These are phyloP conservation scores for Ephestia elutella DNA, from an alignment of 1,140 invertebrate genomes.

Conservation along the genomic window DNA sequence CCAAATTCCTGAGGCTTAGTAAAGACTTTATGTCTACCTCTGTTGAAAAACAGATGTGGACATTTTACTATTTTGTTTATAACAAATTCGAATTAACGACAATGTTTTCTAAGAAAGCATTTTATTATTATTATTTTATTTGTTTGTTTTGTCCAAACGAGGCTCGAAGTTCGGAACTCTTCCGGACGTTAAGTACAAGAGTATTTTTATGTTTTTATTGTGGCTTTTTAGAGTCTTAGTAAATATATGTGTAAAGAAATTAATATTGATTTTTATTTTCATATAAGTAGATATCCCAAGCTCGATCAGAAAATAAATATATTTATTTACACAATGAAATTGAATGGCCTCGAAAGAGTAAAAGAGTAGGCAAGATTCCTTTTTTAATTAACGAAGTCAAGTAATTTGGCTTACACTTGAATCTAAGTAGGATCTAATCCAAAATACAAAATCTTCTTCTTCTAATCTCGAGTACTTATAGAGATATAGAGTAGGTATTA, in stretches of 20 bases:
- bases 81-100: neutral
- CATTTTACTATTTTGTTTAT: slow-evolving; percentile 2
- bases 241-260: neutral
- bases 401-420: too few species aligned
- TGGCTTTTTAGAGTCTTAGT: neutral
- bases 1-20: neutral
- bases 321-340: too few species aligned
- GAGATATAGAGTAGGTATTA: too few species aligned
- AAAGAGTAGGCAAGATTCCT: too few species aligned
- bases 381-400: too few species aligned
- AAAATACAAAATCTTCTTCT: too few species aligned
- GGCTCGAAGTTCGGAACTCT: slow-evolving; percentile 2
- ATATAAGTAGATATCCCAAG: too few species aligned
- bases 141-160: neutral
- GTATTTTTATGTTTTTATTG: slow-evolving; percentile 12
- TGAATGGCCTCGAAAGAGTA: too few species aligned
- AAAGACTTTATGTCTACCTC: neutral
- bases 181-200: slow-evolving; percentile 8
- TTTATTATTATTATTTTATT: neutral
- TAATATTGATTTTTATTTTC: slow-evolving; percentile 6
- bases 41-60: neutral
- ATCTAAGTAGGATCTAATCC: too few species aligned
- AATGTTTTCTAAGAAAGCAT: slow-evolving; percentile 2
- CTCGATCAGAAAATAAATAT: too few species aligned
- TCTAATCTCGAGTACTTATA: too few species aligned